Base-by-base conservation (phyloP, 2,113 vertebrate genomes). In the Danio rerio region DNA sequence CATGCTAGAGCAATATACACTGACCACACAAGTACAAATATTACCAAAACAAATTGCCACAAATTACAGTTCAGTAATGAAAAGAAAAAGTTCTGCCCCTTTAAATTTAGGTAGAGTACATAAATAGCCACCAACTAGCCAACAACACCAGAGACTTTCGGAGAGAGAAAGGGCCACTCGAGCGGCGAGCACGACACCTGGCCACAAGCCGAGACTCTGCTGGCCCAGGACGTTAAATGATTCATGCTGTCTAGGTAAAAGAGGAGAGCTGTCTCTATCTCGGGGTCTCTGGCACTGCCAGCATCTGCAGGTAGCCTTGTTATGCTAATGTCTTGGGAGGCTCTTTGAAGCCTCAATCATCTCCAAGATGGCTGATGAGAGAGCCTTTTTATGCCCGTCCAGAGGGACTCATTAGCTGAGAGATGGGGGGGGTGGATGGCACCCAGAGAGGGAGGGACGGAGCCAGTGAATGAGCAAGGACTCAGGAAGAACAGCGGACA, bases 351-450 rank as follows among this genome's bases (percentile, higher is more conserved):
- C 70, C 80, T 79, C 80, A 80, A 75, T 87, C 83, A 80, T 84
- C 81, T 83, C 73, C 66, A 62, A 72, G 83, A 87, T 87, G 63
- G 86, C 81, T 87, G 86, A 87, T 87, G 86, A 87, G 83, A 87
- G 81, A 81, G 62, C 61, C 69, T 77, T 84, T 87, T 87, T 87
- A 85, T 83, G 83, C 70, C 52, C 52, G 81, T 87, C 86, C 86
- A 83, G 86, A 77, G 86, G 83, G 86, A 84, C 86, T 87, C 86
- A 87, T 87, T 87, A 87, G 77, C 47, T 18, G 71, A 76, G 65
- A 65, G 50, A 59, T 45, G 65, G 11, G 66, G 16, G 18, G 7
- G 65, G 63, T 20, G 70, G 43, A 6, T 11, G 55, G 12, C 68
- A 78, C 68, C 58, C 58, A 6, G 2, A 78, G 76, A 71, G 80